Evolutionary conservation across 2,888 invertebrate genomes (phyloP).

Genomic region (Odiellus spinosus): DNA sequence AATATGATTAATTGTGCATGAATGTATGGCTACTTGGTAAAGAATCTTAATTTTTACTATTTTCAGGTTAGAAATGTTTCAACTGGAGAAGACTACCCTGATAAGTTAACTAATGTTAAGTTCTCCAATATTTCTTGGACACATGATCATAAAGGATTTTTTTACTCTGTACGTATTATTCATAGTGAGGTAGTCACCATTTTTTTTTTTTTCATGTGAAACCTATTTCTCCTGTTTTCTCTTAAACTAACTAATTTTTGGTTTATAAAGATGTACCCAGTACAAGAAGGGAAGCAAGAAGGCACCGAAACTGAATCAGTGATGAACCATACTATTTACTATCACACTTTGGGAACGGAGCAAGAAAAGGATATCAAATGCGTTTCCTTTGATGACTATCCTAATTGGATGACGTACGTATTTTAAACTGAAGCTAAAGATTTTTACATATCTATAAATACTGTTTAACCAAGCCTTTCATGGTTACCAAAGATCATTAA

Average conservation of each 20-base stretch:
- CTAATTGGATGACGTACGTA: constrained; percentile 68
- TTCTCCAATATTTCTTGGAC: constrained; percentile 86
- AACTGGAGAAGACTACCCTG: constrained; percentile 64
- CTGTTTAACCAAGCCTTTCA: background rate
- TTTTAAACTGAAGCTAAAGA: too few relatives aligned
- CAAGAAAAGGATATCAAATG: constrained; percentile 72
- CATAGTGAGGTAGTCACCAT: too few relatives aligned
- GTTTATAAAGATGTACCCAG: constrained; percentile 51
- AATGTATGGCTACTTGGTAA: too few relatives aligned
- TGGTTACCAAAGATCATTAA: background rate
- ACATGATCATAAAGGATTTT: constrained; percentile 82
- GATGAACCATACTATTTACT: constrained; percentile 82
- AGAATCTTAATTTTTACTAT: too few relatives aligned
- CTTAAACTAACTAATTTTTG: too few relatives aligned
- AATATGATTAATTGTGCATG: too few relatives aligned
- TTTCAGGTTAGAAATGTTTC: constrained; percentile 25
- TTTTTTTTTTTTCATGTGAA: too few relatives aligned
- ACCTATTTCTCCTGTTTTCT: background rate
- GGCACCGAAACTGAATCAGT: constrained; percentile 79
- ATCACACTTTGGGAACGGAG: constrained; percentile 69
- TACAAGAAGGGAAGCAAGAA: constrained; percentile 65
- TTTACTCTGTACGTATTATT: constrained; percentile 42
- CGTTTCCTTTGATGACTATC: constrained; percentile 78
- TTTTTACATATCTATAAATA: too few relatives aligned
- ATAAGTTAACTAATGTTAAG: constrained; percentile 78